Conservation (phyloP, 2,888 invertebrate species). For the Frankliniella intonsa region DNA sequence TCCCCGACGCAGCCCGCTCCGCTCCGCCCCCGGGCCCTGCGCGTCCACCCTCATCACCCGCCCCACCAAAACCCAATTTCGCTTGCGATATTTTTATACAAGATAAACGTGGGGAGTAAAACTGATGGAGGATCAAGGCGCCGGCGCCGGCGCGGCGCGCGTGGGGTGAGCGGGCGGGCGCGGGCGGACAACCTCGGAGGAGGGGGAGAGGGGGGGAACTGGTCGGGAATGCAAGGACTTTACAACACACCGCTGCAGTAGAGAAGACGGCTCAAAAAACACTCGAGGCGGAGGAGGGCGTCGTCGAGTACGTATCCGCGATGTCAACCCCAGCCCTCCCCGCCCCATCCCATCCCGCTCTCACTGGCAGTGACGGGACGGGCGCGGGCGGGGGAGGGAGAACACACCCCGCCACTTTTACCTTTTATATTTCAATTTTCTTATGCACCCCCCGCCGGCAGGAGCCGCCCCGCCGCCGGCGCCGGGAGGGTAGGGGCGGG, state of each 20-base stretch:
- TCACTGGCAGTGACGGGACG: neutral
- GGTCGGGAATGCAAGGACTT: neutral
- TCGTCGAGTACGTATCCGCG: no score
- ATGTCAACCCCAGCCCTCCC: no score
- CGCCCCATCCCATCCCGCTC: no score
- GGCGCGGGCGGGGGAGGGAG: neutral
- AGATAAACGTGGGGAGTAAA: neutral
- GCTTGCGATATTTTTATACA: neutral
- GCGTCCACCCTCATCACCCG: neutral
- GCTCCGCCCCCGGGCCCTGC: neutral
- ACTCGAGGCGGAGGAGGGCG: no score
- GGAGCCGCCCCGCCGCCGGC: neutral
- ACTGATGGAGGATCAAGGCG: neutral
- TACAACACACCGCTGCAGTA: no score
- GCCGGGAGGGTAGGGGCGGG: neutral
- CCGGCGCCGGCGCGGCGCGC: neutral
- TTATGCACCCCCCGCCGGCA: conserved; percentile 10
- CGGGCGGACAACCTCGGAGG: neutral
- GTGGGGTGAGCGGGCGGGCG: neutral
- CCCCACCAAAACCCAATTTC: neutral
- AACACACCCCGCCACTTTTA: conserved; percentile 3
- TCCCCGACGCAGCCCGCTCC: neutral
- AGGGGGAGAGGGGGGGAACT: neutral
- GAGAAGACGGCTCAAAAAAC: no score
- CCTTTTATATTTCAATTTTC: conserved; percentile 27